Evolutionary conservation across 2,888 invertebrate genomes (phyloP), one percentile per base, ranked within the genome.

Genomic region (Endotricha flammealis): DNA sequence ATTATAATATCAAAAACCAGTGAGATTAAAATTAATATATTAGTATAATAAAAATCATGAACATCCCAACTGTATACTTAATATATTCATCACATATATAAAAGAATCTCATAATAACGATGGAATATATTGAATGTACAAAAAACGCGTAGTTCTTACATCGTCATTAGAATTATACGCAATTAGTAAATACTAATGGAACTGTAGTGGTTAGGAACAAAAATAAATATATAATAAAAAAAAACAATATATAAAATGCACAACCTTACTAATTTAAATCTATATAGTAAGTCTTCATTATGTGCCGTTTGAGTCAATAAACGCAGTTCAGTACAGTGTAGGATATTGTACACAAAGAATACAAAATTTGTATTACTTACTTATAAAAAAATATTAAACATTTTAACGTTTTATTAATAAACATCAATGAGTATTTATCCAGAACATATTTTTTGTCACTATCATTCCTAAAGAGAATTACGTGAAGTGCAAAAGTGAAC

Each of bases 21-120:
- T 86, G 85, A 86, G 85, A 86, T 83, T 86, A 86, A 77, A 74
- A 61, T 79, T 77, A 76, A 78, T 59, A 72, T 68, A 48, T 60
- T 74, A 78, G 71, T 50, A 64, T 77, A 78, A 75, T 64, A 52
- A 58, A 48, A 58, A 48, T 51, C 52, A 50, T 57, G 52, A 56
- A 59, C 46, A 57, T n/a, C n/a, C 51, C 55, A 41, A 27, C 63
- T 76, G 75, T 55, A 59, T 65, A 58, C 73, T 79, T 71, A 75
- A 75, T 74, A 69, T 64, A 71, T 66, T 67, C 64, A 50, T 45
- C 30, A 27, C n/a, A 32, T 32, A 43, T 45, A 36, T 43, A 48
- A 48, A 53, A 41, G 81, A 81, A 83, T 81, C 79, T 82, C 80
- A 69, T 42, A 36, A 45, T 29, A 34, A 42, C 41, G 43, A 36